Conservation (phyloP, 2,888 invertebrate species). For the Meiosimyza platycephala region DNA sequence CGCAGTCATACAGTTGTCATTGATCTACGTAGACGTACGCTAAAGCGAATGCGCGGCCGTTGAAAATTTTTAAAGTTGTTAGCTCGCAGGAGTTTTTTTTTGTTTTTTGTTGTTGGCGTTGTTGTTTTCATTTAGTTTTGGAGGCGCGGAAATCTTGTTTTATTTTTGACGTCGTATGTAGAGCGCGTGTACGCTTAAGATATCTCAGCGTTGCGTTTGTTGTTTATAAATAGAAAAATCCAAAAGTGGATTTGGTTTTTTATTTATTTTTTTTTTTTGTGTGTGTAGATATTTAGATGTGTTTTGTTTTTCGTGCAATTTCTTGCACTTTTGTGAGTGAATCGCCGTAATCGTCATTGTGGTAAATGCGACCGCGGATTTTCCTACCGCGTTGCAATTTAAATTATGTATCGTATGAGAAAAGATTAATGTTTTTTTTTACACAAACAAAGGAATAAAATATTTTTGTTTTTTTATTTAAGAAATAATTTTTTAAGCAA, state of each 20-base stretch:
- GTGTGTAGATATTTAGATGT: background rate
- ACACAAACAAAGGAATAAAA: too few species aligned
- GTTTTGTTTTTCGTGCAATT: background rate
- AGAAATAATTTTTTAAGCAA: too few species aligned
- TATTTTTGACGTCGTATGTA: background rate
- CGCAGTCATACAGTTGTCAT: slow-evolving; percentile 37
- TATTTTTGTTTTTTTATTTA: too few species aligned
- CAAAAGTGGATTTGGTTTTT: slow-evolving; percentile 19
- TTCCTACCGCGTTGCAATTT: too few species aligned
- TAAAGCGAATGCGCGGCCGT: slow-evolving; percentile 29
- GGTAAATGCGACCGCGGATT: too few species aligned
- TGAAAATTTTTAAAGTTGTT: background rate
- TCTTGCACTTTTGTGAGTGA: too few species aligned
- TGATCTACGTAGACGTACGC: slow-evolving; percentile 24
- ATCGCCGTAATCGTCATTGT: too few species aligned
- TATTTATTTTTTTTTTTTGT: background rate
- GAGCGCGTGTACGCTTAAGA: background rate
- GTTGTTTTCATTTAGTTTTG: background rate
- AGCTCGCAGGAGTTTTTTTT: slow-evolving; percentile 9
- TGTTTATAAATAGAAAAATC: slow-evolving; percentile 15
- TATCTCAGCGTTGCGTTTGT: slow-evolving; percentile 13
- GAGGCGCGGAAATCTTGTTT: slow-evolving; percentile 21
- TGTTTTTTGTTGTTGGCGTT: slow-evolving; percentile 8
- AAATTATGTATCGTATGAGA: too few species aligned
- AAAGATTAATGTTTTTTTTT: too few species aligned